A percentile compares a stretch with the other conserved stretches of the same genome.
These are phyloP conservation scores for Proisotoma minuta DNA, from an alignment of 2,888 invertebrate species.

Conservation along the genomic window DNA sequence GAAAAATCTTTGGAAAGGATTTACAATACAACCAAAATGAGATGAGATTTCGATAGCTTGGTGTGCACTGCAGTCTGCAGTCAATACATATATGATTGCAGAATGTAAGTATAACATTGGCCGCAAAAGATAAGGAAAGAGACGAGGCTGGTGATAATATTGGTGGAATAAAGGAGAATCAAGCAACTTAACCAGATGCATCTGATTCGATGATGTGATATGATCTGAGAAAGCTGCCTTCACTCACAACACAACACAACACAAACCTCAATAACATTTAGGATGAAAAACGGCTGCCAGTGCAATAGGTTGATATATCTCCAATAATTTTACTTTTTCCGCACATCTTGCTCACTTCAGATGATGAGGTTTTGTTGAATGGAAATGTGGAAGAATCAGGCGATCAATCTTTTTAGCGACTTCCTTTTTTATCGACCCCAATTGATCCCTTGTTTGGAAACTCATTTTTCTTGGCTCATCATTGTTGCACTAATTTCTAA, in stretches of 20 bases:
- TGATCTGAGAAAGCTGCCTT: not conserved
- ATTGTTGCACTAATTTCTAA: too few relatives aligned
- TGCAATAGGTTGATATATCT: not conserved
- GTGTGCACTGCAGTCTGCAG: too few relatives aligned
- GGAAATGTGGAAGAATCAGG: not conserved
- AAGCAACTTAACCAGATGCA: not conserved
- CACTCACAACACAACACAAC: not conserved
- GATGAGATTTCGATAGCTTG: slow-evolving; percentile 1
- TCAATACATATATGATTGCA: too few relatives aligned
- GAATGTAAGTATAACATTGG: too few relatives aligned
- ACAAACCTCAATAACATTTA: not conserved
- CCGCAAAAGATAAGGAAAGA: not conserved
- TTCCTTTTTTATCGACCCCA: slow-evolving; percentile 3
- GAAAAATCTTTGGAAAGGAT: not conserved
- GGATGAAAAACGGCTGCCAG: slow-evolving; percentile 2
- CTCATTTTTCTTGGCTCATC: slow-evolving; percentile 6
- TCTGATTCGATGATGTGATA: not conserved
- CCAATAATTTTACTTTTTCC: not conserved
- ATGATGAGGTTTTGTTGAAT: not conserved
- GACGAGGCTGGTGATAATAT: slow-evolving; percentile 4
- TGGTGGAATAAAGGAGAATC: too few relatives aligned
- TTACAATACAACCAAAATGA: not conserved
- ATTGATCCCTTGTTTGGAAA: slow-evolving; percentile 4
- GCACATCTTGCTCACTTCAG: not conserved
- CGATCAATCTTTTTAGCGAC: slow-evolving; percentile 6